Base-by-base conservation (phyloP, 2,888 invertebrate genomes). In the Biston betularia region DNA sequence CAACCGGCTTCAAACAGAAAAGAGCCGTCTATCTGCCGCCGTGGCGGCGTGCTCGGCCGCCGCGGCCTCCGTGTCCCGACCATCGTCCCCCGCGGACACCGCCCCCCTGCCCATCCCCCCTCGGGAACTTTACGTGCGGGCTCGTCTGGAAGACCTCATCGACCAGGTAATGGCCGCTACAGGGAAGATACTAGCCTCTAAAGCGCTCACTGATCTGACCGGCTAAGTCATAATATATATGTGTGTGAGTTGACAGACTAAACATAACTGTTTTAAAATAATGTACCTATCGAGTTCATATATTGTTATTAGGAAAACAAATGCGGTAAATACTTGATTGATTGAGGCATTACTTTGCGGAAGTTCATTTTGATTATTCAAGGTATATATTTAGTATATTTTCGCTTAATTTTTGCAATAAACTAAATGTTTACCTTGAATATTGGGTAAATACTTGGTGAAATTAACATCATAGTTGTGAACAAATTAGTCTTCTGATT, bases 41-140 rank as follows among this genome's bases (percentile, higher is more conserved):
- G 97, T 98, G 0, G 98, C 98, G 76, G 98, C 98, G 0, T 99
- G 98, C 83, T 98, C 98, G 79, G 98, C 98, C 3, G 98, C 98
- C 0, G 97, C 98, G 0, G 97, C 98, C 0, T 98, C 97, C 0
- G 97, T 98, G 34, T 98, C 98, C 60, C 94, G 98, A 6, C 98
- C 98, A 0, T 97, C 97, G 45, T 98, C 98, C 62, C 98, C 98
- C 0, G 95, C 98, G 60, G 98, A 98, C 86, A 95, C 96, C 0
- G 96, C 97, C 12, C 96, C 97, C 54, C 96, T 97, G 69, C 97
- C 97, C 14, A 96, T 98, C 72, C 98, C 98, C 10, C 96, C 97
- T 65, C 95, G 96, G 66, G 98, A 98, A 88, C 94, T 98, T 9
- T 95, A 96, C 86, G 97, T 98, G 63, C 95, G 98, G 73, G 97